Base-by-base conservation (phyloP, 2,113 vertebrate species). In the Podilymbus podiceps region DNA sequence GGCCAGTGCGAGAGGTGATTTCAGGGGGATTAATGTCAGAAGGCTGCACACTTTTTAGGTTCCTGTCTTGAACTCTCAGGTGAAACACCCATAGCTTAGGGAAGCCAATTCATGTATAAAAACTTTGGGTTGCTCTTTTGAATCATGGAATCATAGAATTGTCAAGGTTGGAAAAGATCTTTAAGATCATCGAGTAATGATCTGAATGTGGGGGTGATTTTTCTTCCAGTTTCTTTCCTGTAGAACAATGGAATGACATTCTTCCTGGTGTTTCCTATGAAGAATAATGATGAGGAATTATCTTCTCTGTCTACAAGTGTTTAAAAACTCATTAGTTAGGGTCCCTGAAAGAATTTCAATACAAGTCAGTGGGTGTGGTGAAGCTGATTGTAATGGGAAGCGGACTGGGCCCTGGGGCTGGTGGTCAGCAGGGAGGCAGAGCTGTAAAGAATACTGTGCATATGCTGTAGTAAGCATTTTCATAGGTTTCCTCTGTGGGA, bases 301-400 rank as follows among this genome's bases (percentile, higher is more conserved):
- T 96, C 92, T 93, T 72, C 87, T 94, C 83, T 95, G 95, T 96
- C 93, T 95, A 90, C 85, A 97, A 96, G 93, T 90, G 49, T 96
- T 96, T 97, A 97, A 92, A 97, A 95, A 78, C 88, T 90, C 95
- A 75, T 96, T 96, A 93, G 85, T 95, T 93, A 93, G 75, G 60
- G 78, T 95, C 52, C 72, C 50, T 90, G 93, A 94, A 93, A 93
- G 91, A 90, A 94, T 93, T 93, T 91, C 88, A 93, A 76, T 92
- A 78, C 91, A 96, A 96, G 89, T 84, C 88, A 80, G 82, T 92
- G 96, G 94, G 96, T 89, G 97, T 95, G 95, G 89, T 96, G 91
- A 78, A 92, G 89, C 44, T 87, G 59, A 79, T 97, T 95, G 94
- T 96, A 76, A 88, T 95, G 95, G 81, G 94, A 94, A 89, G 84